Evolutionary conservation across 2,888 invertebrate species (phyloP), one percentile per base, ranked within the genome.

Genomic region (Phragmatobia fuliginosa): DNA sequence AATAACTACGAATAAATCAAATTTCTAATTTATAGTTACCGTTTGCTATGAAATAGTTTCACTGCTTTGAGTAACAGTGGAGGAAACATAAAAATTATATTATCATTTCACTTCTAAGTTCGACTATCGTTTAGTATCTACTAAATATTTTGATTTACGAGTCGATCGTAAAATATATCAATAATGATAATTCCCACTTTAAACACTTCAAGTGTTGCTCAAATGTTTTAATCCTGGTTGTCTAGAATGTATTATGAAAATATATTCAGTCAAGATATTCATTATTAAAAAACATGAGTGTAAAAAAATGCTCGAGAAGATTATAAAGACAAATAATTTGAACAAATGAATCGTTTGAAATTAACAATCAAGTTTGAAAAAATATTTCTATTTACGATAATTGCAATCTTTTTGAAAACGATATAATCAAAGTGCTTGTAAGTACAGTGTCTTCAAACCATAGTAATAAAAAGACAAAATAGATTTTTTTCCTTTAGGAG

Each of bases 61-160:
- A 87, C 87, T 85, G 85, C 85, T 80, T 75, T 82, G 75, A 85
- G 80, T 84, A 85, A 83, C 81, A 88, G 85, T 85, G 76, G 85
- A 91, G 92, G 90, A 92, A 92, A 88, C 91, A 92, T 94, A 92
- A 94, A 92, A 94, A 86, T 88, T 91, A 91, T 93, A 92, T 89
- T 90, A 88, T 90, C 89, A 88, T 90, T 90, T 91, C 91, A 94
- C 92, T 92, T 93, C 93, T 91, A 87, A 77, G 85, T 83, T 81
- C 80, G 86, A 87, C 81, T 81, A 82, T 86, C 84, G 85, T 90
- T 90, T 88, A 89, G 82, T 89, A 79, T 81, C 83, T 83, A 86
- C 85, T 85, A 87, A 62, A 62, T 70, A 65, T 66, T 83, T 83
- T 86, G 83, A 85, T 80, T 83, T 80, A 83, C 81, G 80, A 84